Evolutionary conservation across 2,888 invertebrate species (phyloP).

Genomic region (Candidula unifasciata): DNA sequence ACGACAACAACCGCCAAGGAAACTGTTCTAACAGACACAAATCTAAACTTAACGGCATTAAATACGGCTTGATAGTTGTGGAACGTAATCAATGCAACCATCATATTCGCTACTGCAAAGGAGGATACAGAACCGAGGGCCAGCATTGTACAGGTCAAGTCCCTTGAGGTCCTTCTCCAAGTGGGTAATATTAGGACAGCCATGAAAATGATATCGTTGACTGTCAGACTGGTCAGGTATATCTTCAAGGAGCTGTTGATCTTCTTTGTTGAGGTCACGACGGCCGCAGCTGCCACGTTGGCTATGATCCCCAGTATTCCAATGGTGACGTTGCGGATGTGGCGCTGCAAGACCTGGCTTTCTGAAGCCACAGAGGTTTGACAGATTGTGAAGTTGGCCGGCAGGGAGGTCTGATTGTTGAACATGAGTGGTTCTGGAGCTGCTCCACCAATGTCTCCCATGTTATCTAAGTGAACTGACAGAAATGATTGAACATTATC

Average conservation of each 20-base stretch:
- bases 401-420: not conserved
- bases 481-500: too few species aligned
- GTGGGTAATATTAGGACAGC: not conserved
- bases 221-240: conserved; percentile 1
- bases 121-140: not conserved
- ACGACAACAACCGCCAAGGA: not conserved
- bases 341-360: too few species aligned
- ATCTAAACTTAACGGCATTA: not conserved
- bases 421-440: too few species aligned
- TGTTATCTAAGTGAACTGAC: not conserved
- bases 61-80: conserved; percentile 11
- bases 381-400: not conserved
- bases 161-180: not conserved
- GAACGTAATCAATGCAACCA: not conserved
- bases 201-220: conserved; percentile 20
- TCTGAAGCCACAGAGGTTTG: too few species aligned
- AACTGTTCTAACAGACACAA: not conserved
- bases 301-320: not conserved
- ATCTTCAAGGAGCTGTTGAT: not conserved
- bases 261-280: not conserved
- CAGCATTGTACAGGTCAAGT: not conserved
- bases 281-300: not conserved
- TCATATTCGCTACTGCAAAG: not conserved
- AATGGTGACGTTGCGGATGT: conserved; percentile 4
- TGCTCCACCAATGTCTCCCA: not conserved